Base-by-base conservation (phyloP, 2,888 invertebrate genomes). In the Erpobdella octoculata region DNA sequence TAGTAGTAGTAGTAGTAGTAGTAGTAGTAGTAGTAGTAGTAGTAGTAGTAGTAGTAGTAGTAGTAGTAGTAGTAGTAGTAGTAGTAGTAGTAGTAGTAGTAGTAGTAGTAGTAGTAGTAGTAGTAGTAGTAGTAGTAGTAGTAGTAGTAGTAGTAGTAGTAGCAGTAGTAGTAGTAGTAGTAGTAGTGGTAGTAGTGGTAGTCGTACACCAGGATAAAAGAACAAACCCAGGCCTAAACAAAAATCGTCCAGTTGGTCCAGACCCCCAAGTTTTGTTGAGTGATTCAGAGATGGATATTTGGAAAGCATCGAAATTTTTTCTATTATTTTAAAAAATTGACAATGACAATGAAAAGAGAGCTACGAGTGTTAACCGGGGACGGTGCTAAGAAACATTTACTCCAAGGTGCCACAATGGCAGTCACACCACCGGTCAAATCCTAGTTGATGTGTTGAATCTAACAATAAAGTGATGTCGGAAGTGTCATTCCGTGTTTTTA, bases 11-110 rank as follows among this genome's bases (percentile, higher is more conserved):
- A 59, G 59, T 59, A 59, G 59, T 15, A 59, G 59, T 59, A 59
- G 59, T 59, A 59, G 59, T 59, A 59, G 59, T 59, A 59, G 59
- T 59, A 59, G 25, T 59, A 15, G 59, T 59, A 59, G 59, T 59
- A 59, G 59, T 59, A 59, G 59, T 59, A 59, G 59, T 59, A 59
- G 59, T 59, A 59, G 59, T 59, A 59, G 46, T 41, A 41, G 46
- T 41, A 41, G 46, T 41, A 41, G 46, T 41, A 41, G 46, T 41
- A 41, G n/a, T 41, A 41, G 46, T 41, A 41, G 46, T 41, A n/a
- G 46, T 41, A 41, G 46, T 41, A 41, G 46, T 41, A 41, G 46
- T 41, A 41, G 46, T n/a, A 41, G 46, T n/a, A 41, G 46, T n/a
- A 41, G 46, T 41, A 41, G 46, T 41, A 41, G 46, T 41, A 41